Evolutionary conservation across 1,140 invertebrate species (phyloP), one percentile per base, ranked within the genome.

Genomic region (Zelostemma sp.): DNA sequence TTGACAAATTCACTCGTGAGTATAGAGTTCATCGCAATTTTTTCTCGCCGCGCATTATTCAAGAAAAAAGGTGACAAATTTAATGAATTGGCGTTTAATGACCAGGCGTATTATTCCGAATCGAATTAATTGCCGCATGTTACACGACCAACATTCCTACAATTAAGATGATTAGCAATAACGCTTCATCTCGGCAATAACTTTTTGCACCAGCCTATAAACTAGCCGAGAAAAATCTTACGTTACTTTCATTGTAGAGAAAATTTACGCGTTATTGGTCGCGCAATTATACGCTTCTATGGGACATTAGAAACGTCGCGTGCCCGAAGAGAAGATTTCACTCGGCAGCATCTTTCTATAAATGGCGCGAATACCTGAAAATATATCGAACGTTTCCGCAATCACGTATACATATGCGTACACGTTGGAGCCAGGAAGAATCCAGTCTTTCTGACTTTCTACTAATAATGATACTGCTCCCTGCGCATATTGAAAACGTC

Each of bases 391-490:
- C 66, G 43, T 69, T 73, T 73, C 71, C 71, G 57, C 56, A 48
- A 63, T 69, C 56, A 60, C 59, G 46, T 68, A 64, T 66, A 66
- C 25, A 61, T 64, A 73, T 68, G 59, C 66, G 68, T 71, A 67
- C 15, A 67, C 68, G 51, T 57, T 18, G 40, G 57, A 76, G 68
- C 50, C 54, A 70, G 38, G 61, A 69, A 74, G 75, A 80, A 77
- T 77, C 66, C 55, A 67, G 67, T 74, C 51, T 53, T 63, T 73
- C 61, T 68, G 75, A 79, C 80, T 84, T 82, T 84, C 80, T 82
- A 82, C 72, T 75, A 77, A 77, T 81, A 80, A 82, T 57, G 64
- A 80, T 79, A 80, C 74, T 68, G 62, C 76, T 78, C 54, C 58
- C 68, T 76, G 77, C 69, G 59, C 54, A 18, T 57, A 62, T 65